A percentile compares a stretch with the other conserved stretches of the same genome.
Evolutionary conservation across 2,113 vertebrate species (phyloP).

Genomic region (Polyodon spathula): DNA sequence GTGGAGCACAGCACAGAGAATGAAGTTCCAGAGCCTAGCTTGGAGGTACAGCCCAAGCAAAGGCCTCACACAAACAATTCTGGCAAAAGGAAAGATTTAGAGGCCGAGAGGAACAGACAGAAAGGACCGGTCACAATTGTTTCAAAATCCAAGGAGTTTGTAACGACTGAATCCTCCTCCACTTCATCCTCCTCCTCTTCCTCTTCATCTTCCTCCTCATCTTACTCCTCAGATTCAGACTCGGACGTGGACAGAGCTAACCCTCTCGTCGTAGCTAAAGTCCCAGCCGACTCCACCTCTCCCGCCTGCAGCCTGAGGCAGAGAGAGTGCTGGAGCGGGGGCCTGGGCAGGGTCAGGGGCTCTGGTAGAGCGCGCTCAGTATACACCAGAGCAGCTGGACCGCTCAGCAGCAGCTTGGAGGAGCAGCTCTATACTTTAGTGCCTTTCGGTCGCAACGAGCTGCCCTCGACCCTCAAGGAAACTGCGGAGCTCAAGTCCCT

Average conservation of each 20-base stretch:
- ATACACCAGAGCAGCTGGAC: too few relatives aligned
- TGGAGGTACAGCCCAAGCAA: slow-evolving; percentile 37
- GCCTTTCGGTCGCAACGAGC: slow-evolving; percentile 82
- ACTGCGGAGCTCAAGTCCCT: slow-evolving; percentile 77
- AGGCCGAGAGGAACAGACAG: slow-evolving; percentile 19
- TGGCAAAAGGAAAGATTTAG: slow-evolving; percentile 34
- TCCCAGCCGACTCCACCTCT: slow-evolving; percentile 47
- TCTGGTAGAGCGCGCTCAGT: slow-evolving; percentile 48
- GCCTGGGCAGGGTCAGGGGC: slow-evolving; percentile 33
- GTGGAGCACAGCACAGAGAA: too few relatives aligned
- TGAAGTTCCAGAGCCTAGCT: too few relatives aligned
- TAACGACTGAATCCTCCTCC: slow-evolving; percentile 56
- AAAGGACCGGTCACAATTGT: slow-evolving; percentile 43
- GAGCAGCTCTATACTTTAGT: slow-evolving; percentile 85
- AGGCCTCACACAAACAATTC: slow-evolving; percentile 42
- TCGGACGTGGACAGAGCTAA: slow-evolving; percentile 74
- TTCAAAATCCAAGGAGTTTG: slow-evolving; percentile 56
- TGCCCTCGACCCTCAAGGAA: slow-evolving; percentile 56
- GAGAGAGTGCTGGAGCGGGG: slow-evolving; percentile 37
- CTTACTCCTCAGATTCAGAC: slow-evolving; percentile 63
- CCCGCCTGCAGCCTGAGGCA: slow-evolving; percentile 50
- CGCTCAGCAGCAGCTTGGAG: slow-evolving; percentile 56
- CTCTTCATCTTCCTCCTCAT: slow-evolving; percentile 45
- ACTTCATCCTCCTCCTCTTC: slow-evolving; percentile 43
- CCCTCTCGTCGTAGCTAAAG: slow-evolving; percentile 51